Percentiles rank a stretch among this genome's conserved stretches.
Conservation (phyloP, 1,140 invertebrate genomes). For the Euura saliciscinereae region DNA sequence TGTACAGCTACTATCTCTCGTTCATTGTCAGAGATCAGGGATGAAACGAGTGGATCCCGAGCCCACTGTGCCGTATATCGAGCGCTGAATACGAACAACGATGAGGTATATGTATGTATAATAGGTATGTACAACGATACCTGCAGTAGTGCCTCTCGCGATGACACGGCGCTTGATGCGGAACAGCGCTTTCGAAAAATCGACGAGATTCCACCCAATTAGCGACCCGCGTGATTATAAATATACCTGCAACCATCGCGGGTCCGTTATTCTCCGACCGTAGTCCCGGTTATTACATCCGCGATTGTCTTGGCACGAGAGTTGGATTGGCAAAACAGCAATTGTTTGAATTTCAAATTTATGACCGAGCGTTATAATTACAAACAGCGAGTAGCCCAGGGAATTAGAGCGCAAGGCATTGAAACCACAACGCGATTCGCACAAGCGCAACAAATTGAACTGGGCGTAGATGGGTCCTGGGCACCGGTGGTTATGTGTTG, state of each 20-base stretch:
- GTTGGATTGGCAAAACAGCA: too few species aligned
- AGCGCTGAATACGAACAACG: neutral
- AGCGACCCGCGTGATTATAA: too few species aligned
- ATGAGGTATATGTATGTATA: neutral
- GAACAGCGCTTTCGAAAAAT: too few species aligned
- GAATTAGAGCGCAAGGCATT: conserved; percentile 5
- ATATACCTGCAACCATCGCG: too few species aligned
- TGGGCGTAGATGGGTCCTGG: neutral
- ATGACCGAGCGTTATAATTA: neutral
- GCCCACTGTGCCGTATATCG: neutral
- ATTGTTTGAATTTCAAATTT: neutral
- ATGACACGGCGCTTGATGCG: neutral
- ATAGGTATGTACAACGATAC: neutral
- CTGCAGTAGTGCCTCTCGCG: neutral
- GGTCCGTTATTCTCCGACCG: too few species aligned
- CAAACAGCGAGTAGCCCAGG: conserved; percentile 1
- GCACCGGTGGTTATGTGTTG: neutral
- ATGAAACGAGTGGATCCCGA: neutral
- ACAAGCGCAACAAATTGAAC: conserved; percentile 5
- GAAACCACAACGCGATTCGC: conserved; percentile 6
- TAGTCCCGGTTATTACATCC: too few species aligned
- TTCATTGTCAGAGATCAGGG: neutral
- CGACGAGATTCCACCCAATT: too few species aligned
- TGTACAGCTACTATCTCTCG: neutral
- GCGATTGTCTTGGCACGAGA: too few species aligned